Evolutionary conservation across 2,113 vertebrate genomes (phyloP), one percentile per base, ranked within the genome.

Genomic region (Synchiropus splendidus): DNA sequence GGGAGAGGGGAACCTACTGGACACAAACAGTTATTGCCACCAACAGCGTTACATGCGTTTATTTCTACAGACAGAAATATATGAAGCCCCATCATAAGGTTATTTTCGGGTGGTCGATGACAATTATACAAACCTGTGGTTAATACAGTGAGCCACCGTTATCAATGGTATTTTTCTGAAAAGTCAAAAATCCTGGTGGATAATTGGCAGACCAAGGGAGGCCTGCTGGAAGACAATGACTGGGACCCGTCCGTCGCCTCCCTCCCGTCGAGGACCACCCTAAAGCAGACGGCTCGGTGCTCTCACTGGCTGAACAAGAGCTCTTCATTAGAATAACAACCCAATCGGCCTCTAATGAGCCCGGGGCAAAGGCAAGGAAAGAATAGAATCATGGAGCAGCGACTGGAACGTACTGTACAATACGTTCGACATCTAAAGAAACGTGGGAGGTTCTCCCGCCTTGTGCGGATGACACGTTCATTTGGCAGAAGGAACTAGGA

Each of bases 241-340:
- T 5, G 8, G 53, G 51, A 61, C 39, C 52, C 49, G 51, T 42
- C 39, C 17, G 5, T 13, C 16, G 58, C 38, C 54, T 52, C 55
- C 51, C 56, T 52, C 60, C 54, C 30, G 53, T 56, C 31, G 48
- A 35, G 50, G 65, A 72, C 75, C 75, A 80, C 70, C 80, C 70
- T 56, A 49, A 54, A 27, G 45, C 53, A 64, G 72, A 66, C 53
- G 56, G 66, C 43, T 43, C 33, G 31, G 51, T 52, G 64, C 49
- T 69, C 59, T 74, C 50, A 56, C 42, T 61, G 61, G 58, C 57
- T 47, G 21, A 45, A 63, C 64, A 62, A 58, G 51, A 59, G 53
- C 53, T 45, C 65, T 66, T 65, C 67, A 81, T 75, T 81, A 70
- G 62, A 81, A 72, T 66, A 79, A 74, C 74, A 74, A 64, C 60